Conservation (phyloP, 1,140 invertebrate species). For the Daktulosphaira vitifoliae region DNA sequence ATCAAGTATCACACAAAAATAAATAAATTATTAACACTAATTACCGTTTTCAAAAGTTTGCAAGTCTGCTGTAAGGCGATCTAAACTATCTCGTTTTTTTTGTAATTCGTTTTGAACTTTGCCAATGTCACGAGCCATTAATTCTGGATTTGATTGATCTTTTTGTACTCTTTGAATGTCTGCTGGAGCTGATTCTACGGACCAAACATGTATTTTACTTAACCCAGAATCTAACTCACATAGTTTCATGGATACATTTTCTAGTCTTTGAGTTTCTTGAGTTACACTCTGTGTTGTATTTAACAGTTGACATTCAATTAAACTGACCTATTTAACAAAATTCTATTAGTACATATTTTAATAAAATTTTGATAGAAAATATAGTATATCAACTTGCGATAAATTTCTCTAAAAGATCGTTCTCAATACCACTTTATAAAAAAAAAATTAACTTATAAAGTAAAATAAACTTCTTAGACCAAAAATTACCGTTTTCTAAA, state of each 20-base stretch:
- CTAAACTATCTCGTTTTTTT: slow-evolving; percentile 16
- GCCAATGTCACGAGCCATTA: slow-evolving; percentile 18
- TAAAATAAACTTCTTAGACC: no score
- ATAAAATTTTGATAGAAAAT: no score
- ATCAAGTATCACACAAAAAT: no score
- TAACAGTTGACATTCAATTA: slow-evolving; percentile 15
- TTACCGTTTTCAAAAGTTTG: slow-evolving; percentile 26
- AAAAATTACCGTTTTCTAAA: no score
- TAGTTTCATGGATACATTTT: slow-evolving; percentile 30
- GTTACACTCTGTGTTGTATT: slow-evolving; percentile 32
- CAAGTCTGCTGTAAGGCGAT: slow-evolving; percentile 15
- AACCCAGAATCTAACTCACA: slow-evolving; percentile 34
- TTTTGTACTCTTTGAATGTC: slow-evolving; percentile 29
- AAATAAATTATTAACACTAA: no score
- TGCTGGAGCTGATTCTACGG: slow-evolving; percentile 35
- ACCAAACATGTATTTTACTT: slow-evolving; percentile 31
- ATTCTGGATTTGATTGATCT: slow-evolving; percentile 13
- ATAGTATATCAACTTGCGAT: no score
- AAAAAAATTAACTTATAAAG: no score
- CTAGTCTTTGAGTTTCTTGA: slow-evolving; percentile 26
- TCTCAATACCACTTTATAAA: no score
- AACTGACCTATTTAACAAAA: no score
- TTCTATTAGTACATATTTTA: no score
- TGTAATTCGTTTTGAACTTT: slow-evolving; percentile 24
- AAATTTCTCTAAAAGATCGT: no score